Conservation (phyloP, 2,797 vertebrate species). For the Iguana delicatissima region DNA sequence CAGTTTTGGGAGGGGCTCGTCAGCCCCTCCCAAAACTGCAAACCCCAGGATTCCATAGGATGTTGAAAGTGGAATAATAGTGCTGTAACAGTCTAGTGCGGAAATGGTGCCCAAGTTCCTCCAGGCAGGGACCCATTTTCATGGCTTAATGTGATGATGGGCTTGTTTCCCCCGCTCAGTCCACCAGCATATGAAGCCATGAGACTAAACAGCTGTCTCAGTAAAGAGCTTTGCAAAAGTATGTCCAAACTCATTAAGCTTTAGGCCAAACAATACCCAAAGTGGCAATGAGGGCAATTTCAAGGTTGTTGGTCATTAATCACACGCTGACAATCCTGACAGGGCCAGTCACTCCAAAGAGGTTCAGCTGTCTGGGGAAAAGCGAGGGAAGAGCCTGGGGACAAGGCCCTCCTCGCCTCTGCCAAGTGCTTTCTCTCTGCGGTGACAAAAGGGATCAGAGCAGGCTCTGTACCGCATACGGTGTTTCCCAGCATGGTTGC, state of each 20-base stretch:
- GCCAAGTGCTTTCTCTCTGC: neutral
- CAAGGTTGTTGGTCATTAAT: conserved; percentile 87
- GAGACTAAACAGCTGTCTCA: conserved; percentile 52
- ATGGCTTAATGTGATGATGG: neutral
- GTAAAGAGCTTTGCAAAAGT: conserved; percentile 82
- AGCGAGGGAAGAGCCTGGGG: conserved; percentile 36
- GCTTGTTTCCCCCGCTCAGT: neutral
- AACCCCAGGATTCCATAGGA: too few species aligned
- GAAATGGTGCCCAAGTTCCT: neutral
- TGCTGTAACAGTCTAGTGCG: too few species aligned
- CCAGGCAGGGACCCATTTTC: neutral
- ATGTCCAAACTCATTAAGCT: conserved; percentile 87
- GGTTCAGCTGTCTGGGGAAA: conserved; percentile 4
- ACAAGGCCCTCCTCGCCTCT: neutral
- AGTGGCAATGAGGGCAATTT: conserved; percentile 86
- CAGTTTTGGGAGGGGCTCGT: too few species aligned
- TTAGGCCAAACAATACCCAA: conserved; percentile 87
- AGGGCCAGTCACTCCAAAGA: conserved; percentile 70
- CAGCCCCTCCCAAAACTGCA: too few species aligned
- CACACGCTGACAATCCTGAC: conserved; percentile 87
- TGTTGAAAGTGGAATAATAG: too few species aligned
- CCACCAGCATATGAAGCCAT: conserved; percentile 6
- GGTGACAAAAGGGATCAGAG: neutral
- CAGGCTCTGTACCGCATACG: neutral
- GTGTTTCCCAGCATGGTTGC: neutral